A percentile compares a stretch with the other conserved stretches of the same genome.
phyloP scores from a whole-genome alignment of 2,888 invertebrate genomes.

The Ophion slaviceki region DNA sequence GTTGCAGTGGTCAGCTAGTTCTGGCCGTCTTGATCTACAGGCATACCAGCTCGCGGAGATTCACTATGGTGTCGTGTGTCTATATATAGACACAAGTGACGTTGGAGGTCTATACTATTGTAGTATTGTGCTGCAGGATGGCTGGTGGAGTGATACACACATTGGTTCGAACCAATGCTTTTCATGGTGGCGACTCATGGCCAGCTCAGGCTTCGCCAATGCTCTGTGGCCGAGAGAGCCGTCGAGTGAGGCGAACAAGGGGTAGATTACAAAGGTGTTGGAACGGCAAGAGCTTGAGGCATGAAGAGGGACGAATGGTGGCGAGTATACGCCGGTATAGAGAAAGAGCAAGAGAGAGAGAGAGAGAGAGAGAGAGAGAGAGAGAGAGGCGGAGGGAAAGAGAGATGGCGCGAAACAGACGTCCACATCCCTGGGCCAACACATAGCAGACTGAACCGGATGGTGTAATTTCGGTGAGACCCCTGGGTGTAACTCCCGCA shows the following conservation, averaged over 20 bases:
- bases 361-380: constrained; percentile 13
- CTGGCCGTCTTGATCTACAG: constrained; percentile 26
- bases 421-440: constrained; percentile 58
- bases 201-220: constrained; percentile 50
- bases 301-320: constrained; percentile 45
- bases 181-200: constrained; percentile 47
- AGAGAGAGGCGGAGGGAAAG: constrained; percentile 13
- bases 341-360: constrained; percentile 17
- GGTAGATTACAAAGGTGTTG: constrained; percentile 65
- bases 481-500: constrained; percentile 70
- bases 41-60: constrained; percentile 14
- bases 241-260: constrained; percentile 54
- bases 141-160: constrained; percentile 45
- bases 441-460: constrained; percentile 64
- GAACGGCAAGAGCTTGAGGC: constrained; percentile 58
- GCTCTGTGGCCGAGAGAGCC: constrained; percentile 54
- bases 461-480: constrained; percentile 72
- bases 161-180: constrained; percentile 52
- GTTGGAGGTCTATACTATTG: constrained; percentile 60
- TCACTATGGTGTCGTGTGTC: constrained; percentile 20
- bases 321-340: constrained; percentile 36
- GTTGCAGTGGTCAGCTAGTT: constrained; percentile 62
- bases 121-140: constrained; percentile 48
- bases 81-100: constrained; percentile 1
- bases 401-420: constrained; percentile 33